Evolutionary conservation across 2,113 vertebrate species (phyloP), one percentile per base, ranked within the genome.

Genomic region (Colaptes auratus): DNA sequence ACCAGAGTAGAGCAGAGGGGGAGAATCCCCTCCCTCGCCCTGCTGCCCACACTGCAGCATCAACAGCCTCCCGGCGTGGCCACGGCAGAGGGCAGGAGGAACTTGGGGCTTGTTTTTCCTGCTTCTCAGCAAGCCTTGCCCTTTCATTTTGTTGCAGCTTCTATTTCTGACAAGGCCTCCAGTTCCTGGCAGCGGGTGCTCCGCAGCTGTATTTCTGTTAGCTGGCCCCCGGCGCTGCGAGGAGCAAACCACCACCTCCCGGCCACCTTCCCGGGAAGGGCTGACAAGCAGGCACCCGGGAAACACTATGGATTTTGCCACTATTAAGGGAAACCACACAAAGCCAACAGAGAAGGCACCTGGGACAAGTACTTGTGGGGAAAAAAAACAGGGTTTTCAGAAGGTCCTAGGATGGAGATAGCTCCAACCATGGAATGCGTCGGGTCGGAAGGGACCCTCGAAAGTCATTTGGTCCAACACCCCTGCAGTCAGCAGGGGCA

Each of bases 271-370:
- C 76, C 9, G 12, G 3, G 86, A 83, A 90, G 4, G 81, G 80
- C 73, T 91, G 91, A 89, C 92, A 79, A 52, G 39, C 3, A 0
- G 1, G 2, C 55, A 11, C n/a, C 35, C 10, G 52, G 67, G 55
- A 95, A 95, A 94, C 24, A 82, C 36, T 67, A 83, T 92, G 90
- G 82, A 61, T 84, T 89, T 93, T 87, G 53, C 39, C 73, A 50
- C 31, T 88, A 35, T 39, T 89, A 75, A 33, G 31, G 14, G n/a
- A 36, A 16, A 44, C 15, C 15, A 44, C 14, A 25, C 33, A 17
- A 21, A 30, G 27, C 16, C 28, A 56, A 56, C 15, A 39, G 1
- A 27, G 53, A 69, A 80, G 66, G 24, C 23, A 44, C 64, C 77
- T 61, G 28, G 53, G 63, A 14, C 67, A 61, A 89, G 33, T 5